Base-by-base conservation (phyloP, 2,888 invertebrate genomes). In the Cetonia aurata region DNA sequence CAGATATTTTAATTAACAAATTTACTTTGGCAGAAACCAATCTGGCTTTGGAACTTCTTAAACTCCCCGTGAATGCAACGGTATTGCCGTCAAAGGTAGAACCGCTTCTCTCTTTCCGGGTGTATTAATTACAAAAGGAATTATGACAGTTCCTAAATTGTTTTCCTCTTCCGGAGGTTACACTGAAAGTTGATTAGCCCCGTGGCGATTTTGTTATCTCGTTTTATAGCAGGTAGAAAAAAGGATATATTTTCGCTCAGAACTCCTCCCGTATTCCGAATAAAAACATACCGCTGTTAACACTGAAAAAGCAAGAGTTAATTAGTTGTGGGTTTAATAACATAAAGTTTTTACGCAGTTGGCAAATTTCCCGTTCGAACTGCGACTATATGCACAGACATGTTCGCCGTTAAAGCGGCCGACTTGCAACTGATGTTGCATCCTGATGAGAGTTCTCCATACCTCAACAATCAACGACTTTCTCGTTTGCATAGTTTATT, bases 81-180 rank as follows among this genome's bases (percentile, higher is more conserved):
- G 3, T 1, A 25, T 25, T 15, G 15, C 50, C 19, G 50, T 10
- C 4, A 3, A 9, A 15, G 50, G 6, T 17, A 50, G 50, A 50
- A 50, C 15, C 50, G 19, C 50, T 50, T 50, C 17, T 50, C 15
- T 19, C 17, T 50, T 50, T 50, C 50, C 50, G 17, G 50, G 19
- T 17, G 13, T 50, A 50, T 50, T 50, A 50, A 50, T 50, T 50
- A 50, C 50, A 13, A 50, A 50, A 50, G 50, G 15, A 50, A 50
- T 50, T 50, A 50, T 50, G 50, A 50, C 50, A 50, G 50, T 50
- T 50, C 19, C 13, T 9, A 50, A 50, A 50, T 50, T 50, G 46
- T 50, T 50, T 50, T 50, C 19, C 19, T 50, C 13, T 15, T 10
- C 15, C 50, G 13, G 50, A 19, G 19, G 50, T 50, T 50, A 50